Conservation (phyloP, 2,888 invertebrate genomes). For the Chrysopilus asiliformis region DNA sequence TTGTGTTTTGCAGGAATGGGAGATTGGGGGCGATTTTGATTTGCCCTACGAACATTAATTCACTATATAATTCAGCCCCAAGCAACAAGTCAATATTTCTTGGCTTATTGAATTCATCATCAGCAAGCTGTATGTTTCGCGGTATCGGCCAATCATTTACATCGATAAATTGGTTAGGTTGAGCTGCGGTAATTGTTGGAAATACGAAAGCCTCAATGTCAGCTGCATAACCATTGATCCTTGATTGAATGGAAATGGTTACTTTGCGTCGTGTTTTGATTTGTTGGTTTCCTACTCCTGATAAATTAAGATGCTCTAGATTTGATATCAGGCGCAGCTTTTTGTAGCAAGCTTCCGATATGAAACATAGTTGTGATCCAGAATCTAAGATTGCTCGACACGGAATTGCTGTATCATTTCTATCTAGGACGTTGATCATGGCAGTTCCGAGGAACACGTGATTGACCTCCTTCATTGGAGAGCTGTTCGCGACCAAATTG, state of each 20-base stretch:
- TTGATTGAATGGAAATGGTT: no score
- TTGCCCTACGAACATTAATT: conserved; percentile 4
- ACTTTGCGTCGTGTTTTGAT: no score
- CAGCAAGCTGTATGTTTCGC: conserved; percentile 2
- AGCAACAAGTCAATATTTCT: conserved; percentile 4
- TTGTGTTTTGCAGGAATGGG: conserved; percentile 5
- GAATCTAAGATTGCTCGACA: background rate
- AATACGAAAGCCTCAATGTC: background rate
- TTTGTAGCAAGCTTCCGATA: no score
- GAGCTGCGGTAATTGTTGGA: background rate
- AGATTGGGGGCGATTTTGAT: conserved; percentile 3
- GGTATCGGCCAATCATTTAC: background rate
- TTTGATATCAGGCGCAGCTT: no score
- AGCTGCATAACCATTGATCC: no score
- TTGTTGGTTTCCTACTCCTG: no score
- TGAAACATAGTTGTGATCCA: background rate
- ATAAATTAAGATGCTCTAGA: no score
- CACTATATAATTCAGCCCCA: conserved; percentile 4
- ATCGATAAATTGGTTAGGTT: background rate
- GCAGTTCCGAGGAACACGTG: background rate
- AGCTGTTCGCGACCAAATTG: no score
- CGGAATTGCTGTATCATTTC: no score
- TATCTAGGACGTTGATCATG: background rate
- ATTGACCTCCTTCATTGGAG: no score
- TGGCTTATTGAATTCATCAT: conserved; percentile 6